Evolutionary conservation across 2,797 vertebrate species (phyloP), one percentile per base, ranked within the genome.

Genomic region (Tarsius wallacei): DNA sequence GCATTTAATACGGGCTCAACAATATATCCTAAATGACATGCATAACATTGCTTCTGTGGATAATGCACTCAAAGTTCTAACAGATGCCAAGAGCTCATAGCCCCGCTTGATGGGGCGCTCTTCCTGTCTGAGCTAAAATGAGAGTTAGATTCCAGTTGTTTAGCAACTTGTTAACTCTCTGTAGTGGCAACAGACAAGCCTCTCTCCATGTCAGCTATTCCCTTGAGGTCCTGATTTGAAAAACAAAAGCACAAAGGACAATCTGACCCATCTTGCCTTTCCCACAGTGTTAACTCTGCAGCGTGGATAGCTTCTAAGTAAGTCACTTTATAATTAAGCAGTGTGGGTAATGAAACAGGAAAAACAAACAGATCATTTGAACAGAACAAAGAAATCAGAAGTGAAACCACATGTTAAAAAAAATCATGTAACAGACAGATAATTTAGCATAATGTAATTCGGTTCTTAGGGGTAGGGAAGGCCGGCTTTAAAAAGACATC

Each of bases 341-440:
- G 2, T 33, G 61, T n/a, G 59, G 36, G 61, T 63, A 95, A 93
- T 73, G 61, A 94, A 90, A 76, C 28, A 88, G 76, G 82, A 90
- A 95, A 96, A 93, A 24, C 51, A 96, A 93, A 89, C 26, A 36
- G 55, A 77, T 83, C n/a, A 31, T 28, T 71, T 71, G 57, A 68
- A 61, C 7, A 86, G 71, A 93, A 73, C 64, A 93, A 70, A 91
- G 70, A 47, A 36, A 74, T 91, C 57, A 86, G 80, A 96, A 78
- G 42, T 87, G 90, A 71, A 95, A 92, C 31, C 55, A 57, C 14
- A 47, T 26, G 17, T 28, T 81, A 4, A 36, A 63, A 42, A 73
- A 93, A 84, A 71, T 26, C 49, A 22, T 47, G 9, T 78, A 31
- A 71, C 51, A 70, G 83, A 74, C 26, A 26, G 51, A 96, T 94